A percentile compares a stretch with the other conserved stretches of the same genome.
Evolutionary conservation across 2,888 invertebrate genomes (phyloP).

Genomic region (Podotricha telesiphe): DNA sequence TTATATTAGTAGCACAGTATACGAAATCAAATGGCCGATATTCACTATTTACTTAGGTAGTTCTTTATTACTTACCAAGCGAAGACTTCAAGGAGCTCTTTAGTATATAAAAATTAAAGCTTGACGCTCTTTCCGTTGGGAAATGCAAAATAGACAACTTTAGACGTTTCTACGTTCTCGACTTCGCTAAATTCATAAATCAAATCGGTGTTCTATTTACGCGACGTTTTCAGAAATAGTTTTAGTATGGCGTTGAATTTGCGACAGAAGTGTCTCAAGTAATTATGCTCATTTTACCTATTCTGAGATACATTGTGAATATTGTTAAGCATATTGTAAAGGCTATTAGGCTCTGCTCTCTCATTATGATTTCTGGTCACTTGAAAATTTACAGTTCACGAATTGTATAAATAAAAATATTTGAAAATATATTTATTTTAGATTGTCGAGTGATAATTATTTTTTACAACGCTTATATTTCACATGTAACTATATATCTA

Average conservation of each 20-base stretch:
- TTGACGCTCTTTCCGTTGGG: conserved; percentile 20
- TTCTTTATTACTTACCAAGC: background rate
- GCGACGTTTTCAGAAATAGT: conserved; percentile 38
- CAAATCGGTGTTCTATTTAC: conserved; percentile 35
- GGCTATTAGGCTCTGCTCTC: background rate
- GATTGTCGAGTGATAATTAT: too few species aligned
- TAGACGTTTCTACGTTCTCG: conserved; percentile 27
- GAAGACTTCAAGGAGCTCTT: background rate
- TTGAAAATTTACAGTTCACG: too few species aligned
- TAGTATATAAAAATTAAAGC: conserved; percentile 28
- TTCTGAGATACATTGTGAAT: conserved; percentile 19
- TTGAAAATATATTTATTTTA: too few species aligned
- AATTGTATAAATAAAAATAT: too few species aligned
- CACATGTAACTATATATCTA: too few species aligned
- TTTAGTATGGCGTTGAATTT: conserved; percentile 33
- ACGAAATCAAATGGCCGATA: background rate
- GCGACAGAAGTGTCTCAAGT: conserved; percentile 31
- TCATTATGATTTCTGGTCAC: too few species aligned
- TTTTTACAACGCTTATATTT: too few species aligned
- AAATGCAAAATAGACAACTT: conserved; percentile 32
- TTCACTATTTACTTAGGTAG: conserved; percentile 10
- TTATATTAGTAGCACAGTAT: too few species aligned
- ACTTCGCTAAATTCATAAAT: conserved; percentile 37
- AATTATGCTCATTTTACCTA: conserved; percentile 35
- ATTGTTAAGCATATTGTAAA: conserved; percentile 9